Percentiles rank a stretch among this genome's conserved stretches.
Evolutionary conservation across 2,888 invertebrate genomes (phyloP).

Genomic region (Watsonalla cultraria): DNA sequence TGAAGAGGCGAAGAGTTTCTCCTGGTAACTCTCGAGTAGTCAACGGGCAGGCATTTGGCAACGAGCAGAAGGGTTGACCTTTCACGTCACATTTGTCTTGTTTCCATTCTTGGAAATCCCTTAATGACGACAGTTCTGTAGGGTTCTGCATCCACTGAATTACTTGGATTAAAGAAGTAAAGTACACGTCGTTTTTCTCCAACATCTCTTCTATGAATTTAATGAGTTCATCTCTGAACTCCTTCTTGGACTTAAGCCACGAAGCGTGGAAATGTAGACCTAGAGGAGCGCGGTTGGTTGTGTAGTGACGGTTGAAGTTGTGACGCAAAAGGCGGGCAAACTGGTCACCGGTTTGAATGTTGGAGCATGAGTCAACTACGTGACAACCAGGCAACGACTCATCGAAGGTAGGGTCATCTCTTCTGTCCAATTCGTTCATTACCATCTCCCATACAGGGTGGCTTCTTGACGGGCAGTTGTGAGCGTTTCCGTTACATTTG

Average conservation of each 20-base stretch:
- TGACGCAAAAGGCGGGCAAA: slow-evolving; percentile 93
- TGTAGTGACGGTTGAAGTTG: slow-evolving; percentile 96
- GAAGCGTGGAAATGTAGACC: slow-evolving; percentile 96
- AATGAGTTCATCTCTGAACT: slow-evolving; percentile 93
- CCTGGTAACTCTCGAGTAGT: slow-evolving; percentile 94
- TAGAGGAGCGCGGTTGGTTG: slow-evolving; percentile 94
- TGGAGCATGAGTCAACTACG: slow-evolving; percentile 96
- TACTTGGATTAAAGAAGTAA: slow-evolving; percentile 93
- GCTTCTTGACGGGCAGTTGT: slow-evolving; percentile 93
- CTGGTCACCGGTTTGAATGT: slow-evolving; percentile 94
- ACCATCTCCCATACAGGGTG: slow-evolving; percentile 98
- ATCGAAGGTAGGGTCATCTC: slow-evolving; percentile 96
- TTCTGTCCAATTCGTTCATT: slow-evolving; percentile 95
- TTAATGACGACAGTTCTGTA: slow-evolving; percentile 89
- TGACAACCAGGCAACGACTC: slow-evolving; percentile 96
- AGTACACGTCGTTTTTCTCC: slow-evolving; percentile 93
- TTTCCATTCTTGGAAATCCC: slow-evolving; percentile 97
- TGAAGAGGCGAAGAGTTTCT: slow-evolving; percentile 94
- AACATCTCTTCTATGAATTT: slow-evolving; percentile 97
- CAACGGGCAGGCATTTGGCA: slow-evolving; percentile 94
- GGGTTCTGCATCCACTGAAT: slow-evolving; percentile 98
- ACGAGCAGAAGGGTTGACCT: slow-evolving; percentile 94
- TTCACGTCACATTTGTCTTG: slow-evolving; percentile 94
- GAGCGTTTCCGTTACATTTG: slow-evolving; percentile 95
- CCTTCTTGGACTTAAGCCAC: slow-evolving; percentile 96